These are phyloP conservation scores for Urocitellus parryii DNA, from an alignment of 2,113 vertebrate species.

Conservation along the genomic window DNA sequence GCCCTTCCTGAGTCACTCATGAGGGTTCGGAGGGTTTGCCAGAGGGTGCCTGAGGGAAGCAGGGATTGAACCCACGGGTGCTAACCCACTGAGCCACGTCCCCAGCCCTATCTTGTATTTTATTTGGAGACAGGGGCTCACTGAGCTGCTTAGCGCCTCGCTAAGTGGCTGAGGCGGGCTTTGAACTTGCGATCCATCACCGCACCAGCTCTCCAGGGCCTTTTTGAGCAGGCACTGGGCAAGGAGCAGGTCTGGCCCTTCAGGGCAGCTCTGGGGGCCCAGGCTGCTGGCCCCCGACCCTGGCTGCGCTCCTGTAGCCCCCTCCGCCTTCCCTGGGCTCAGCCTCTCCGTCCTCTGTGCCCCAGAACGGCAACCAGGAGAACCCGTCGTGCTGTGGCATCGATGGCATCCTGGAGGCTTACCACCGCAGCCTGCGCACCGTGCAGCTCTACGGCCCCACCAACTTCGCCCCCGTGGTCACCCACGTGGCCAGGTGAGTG, in stretches of 20 bases:
- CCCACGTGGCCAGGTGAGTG: slow-evolving; percentile 94
- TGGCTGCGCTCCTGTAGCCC: too few species aligned
- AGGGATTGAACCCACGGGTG: not conserved
- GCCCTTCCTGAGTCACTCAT: not conserved
- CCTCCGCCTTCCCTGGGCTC: not conserved
- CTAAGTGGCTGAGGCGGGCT: not conserved
- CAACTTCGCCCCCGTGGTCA: slow-evolving; percentile 97
- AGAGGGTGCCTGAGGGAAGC: not conserved
- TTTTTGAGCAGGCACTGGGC: too few species aligned
- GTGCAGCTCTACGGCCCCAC: slow-evolving; percentile 98
- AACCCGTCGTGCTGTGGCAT: slow-evolving; percentile 96
- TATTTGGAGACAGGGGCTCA: not conserved
- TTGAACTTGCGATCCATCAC: not conserved
- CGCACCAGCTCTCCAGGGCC: too few species aligned
- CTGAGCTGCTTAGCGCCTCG: not conserved
- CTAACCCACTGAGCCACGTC: not conserved
- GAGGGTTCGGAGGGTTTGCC: not conserved
- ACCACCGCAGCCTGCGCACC: slow-evolving; percentile 95
- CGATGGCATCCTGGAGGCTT: slow-evolving; percentile 95
- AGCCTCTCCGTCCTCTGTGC: not conserved
- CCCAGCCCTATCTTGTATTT: not conserved
- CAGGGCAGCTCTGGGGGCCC: not conserved
- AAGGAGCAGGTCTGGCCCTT: not conserved
- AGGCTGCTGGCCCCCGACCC: not conserved
- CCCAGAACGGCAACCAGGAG: slow-evolving; percentile 94